phyloP scores from a whole-genome alignment of 1,140 invertebrate species.

The Prorops nasuta region DNA sequence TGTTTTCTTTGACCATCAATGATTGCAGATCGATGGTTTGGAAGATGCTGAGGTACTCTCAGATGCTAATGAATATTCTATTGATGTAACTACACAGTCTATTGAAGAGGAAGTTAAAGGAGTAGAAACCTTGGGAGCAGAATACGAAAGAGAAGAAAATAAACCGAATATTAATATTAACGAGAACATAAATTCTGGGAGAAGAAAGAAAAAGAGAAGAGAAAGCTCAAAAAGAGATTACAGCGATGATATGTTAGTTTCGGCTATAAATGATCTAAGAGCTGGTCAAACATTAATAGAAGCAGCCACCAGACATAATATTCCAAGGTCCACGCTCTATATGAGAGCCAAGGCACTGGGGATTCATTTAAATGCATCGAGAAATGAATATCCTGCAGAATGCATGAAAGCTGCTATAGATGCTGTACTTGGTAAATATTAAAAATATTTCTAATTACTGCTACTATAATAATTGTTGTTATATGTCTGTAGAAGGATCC shows the following conservation, averaged over 20 bases:
- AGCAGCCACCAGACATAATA: conserved; percentile 47
- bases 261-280: conserved; percentile 50
- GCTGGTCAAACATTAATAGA: conserved; percentile 49
- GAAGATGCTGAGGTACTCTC: conserved; percentile 30
- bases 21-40: conserved; percentile 37
- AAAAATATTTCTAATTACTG: conserved; percentile 13
- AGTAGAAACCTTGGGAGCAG: conserved; percentile 13
- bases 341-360: conserved; percentile 52
- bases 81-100: conserved; percentile 6
- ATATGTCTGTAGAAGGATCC: conserved; percentile 52
- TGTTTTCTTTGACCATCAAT: background rate
- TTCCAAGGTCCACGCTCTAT: conserved; percentile 55
- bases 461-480: background rate
- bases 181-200: conserved; percentile 19
- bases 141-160: conserved; percentile 12
- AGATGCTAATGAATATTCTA: conserved; percentile 11
- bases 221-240: conserved; percentile 46
- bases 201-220: conserved; percentile 38
- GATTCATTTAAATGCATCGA: conserved; percentile 45
- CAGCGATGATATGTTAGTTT: conserved; percentile 46
- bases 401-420: conserved; percentile 53
- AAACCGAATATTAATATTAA: conserved; percentile 6
- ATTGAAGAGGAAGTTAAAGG: conserved; percentile 22
- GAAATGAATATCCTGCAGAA: conserved; percentile 53
- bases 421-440: conserved; percentile 46